Evolutionary conservation across 2,888 invertebrate species (phyloP).

Genomic region (Trachelus iudaicus): DNA sequence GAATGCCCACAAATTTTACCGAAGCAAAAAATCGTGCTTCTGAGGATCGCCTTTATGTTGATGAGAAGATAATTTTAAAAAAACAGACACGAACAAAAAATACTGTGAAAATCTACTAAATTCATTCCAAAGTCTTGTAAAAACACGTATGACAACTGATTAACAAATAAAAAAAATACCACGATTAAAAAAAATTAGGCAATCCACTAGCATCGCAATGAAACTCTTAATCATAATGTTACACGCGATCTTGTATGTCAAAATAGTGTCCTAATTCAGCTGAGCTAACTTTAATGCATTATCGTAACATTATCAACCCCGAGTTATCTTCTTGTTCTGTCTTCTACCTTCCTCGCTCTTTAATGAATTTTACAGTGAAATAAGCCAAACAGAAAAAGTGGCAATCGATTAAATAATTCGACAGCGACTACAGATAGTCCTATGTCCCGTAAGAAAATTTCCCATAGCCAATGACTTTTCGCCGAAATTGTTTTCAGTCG

Average conservation of each 20-base stretch:
- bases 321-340: neutral
- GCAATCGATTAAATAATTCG: neutral
- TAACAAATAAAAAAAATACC: neutral
- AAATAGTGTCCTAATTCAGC: neutral
- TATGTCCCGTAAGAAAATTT: neutral
- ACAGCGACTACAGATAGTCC: neutral
- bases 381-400: neutral
- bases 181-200: neutral
- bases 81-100: neutral
- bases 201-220: neutral
- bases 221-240: neutral
- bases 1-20: neutral
- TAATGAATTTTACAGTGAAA: neutral
- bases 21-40: neutral
- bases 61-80: neutral
- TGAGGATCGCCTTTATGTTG: neutral
- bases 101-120: neutral
- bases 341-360: neutral
- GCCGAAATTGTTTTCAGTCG: too few species aligned
- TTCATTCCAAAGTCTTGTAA: neutral
- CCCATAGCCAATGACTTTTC: too few species aligned
- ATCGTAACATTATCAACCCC: neutral
- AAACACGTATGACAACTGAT: neutral
- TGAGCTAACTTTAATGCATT: neutral
- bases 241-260: neutral